Base-by-base conservation (phyloP, 2,113 vertebrate genomes). In the Tragulus kanchil region DNA sequence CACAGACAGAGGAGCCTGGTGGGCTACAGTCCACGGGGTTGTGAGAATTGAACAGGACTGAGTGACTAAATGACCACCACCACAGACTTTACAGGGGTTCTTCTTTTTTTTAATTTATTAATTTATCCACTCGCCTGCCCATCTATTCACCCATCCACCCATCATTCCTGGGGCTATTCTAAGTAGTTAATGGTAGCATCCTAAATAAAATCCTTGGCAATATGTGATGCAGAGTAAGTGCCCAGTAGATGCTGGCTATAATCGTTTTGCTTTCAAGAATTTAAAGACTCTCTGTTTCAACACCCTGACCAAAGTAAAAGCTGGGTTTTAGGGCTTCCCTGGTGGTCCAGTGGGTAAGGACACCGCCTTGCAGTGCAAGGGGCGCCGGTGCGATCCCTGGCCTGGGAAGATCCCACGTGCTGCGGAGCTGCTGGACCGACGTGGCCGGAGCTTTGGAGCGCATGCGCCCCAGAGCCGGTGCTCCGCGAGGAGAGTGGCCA, bases 261-360 rank as follows among this genome's bases (percentile, higher is more conserved):
- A n/a, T 75, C 62, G 4, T 67, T 90, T 58, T 2, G 52, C 89
- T 75, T 95, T 87, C 31, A 84, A n/a, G 5, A 69, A 84, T 79
- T 52, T 93, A 56, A 94, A 92, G 42, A 73, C 31, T 56, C n/a
- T 65, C n/a, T 75, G 31, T 85, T 90, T 26, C 73, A 82, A 93
- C 3, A 85, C n/a, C 1, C 36, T 31, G 45, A 84, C 8, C 25
- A 42, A 82, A 83, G 45, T 65, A 67, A 91, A 93, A 88, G 14
- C 59, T 79, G 16, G 23, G 7, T 14, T 75, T 82, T 21, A 26
- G 52, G 86, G 42, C 36, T 36, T 36, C 36, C 36, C 36, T 36
- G 36, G 36, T 36, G 36, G 36, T 36, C 36, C 36, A 36, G 36
- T 36, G 36, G 36, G 36, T 36, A 36, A 36, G 36, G 36, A 36